Conservation (phyloP, 2,888 invertebrate species). For the Psococerastis gibbosa region DNA sequence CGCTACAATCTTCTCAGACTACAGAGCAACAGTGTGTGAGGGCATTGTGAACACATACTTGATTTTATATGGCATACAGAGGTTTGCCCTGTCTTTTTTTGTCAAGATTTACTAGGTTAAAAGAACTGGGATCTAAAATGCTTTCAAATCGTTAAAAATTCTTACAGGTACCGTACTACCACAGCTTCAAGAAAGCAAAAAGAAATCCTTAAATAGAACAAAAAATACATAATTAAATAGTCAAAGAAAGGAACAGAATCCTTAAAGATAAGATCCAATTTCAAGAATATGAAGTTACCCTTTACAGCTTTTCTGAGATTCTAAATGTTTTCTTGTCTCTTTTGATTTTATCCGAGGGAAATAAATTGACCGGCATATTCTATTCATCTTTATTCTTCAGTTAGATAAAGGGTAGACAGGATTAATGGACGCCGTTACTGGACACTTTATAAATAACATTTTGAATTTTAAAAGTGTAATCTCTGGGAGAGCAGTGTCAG, state of each 20-base stretch:
- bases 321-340: background rate
- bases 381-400: constrained; percentile 1
- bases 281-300: background rate
- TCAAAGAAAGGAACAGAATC: background rate
- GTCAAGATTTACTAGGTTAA: too few species aligned
- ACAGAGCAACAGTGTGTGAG: too few species aligned
- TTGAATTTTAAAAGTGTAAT: background rate
- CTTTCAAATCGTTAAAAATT: too few species aligned
- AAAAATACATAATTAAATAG: background rate
- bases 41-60: too few species aligned
- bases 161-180: too few species aligned
- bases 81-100: too few species aligned
- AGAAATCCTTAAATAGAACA: background rate
- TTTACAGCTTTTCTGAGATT: background rate
- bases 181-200: too few species aligned
- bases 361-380: constrained; percentile 10
- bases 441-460: background rate
- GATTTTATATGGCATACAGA: too few species aligned
- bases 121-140: too few species aligned
- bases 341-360: background rate
- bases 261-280: background rate
- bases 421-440: background rate
- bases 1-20: too few species aligned
- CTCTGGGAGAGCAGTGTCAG: too few species aligned
- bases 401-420: constrained; percentile 1